Percentiles rank a stretch among this genome's conserved stretches.
Conservation (phyloP, 1,140 invertebrate genomes). For the Pachypeltis micranthus region DNA sequence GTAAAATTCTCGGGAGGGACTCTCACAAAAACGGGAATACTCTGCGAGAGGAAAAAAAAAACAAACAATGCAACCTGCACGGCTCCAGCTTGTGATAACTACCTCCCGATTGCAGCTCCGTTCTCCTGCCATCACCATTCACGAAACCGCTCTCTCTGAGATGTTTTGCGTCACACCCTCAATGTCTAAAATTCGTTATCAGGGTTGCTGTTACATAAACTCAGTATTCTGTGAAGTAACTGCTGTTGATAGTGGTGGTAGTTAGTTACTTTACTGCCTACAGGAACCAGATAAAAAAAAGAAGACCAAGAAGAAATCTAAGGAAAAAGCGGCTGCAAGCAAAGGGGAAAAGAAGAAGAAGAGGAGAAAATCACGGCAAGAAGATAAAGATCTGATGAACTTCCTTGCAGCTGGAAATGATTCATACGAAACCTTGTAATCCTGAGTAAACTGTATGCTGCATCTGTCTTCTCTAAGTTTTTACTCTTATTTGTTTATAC, state of each 20-base stretch:
- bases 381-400: conserved; percentile 19
- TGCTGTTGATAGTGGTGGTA: not conserved
- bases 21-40: no score
- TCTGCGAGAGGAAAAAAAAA: no score
- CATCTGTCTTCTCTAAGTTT: no score
- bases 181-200: not conserved
- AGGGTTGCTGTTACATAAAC: not conserved
- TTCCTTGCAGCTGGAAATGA: conserved; percentile 21
- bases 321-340: conserved; percentile 18
- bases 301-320: conserved; percentile 18
- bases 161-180: not conserved
- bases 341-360: conserved; percentile 21
- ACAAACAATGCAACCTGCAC: no score
- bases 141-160: no score
- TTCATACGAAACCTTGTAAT: conserved; percentile 25
- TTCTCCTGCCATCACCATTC: not conserved
- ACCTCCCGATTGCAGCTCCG: no score
- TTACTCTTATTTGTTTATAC: no score
- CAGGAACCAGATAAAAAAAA: conserved; percentile 19
- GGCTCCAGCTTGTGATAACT: not conserved
- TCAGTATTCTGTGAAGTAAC: not conserved
- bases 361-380: conserved; percentile 23
- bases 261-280: conserved; percentile 13
- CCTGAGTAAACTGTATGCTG: no score
- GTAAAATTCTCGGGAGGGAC: no score